Evolutionary conservation across 2,113 vertebrate genomes (phyloP).

Genomic region (Corythornis vintsioides): DNA sequence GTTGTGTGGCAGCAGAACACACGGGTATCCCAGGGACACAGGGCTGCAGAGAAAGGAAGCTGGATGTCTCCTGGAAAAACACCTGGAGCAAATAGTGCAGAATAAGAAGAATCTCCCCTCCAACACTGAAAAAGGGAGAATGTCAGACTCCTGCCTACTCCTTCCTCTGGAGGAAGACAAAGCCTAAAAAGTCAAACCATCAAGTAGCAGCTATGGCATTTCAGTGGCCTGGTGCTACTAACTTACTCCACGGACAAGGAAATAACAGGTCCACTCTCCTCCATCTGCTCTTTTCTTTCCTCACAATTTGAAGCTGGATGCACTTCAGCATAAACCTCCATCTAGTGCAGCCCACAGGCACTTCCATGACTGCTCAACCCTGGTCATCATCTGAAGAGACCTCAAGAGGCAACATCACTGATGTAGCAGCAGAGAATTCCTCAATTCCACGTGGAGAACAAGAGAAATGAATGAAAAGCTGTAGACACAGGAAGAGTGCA

Average conservation of each 20-base stretch:
- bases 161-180: neutral
- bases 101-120: neutral
- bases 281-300: neutral
- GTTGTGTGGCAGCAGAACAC: neutral
- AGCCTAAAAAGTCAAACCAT: neutral
- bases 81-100: neutral
- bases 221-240: neutral
- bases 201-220: neutral
- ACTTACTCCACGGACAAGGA: neutral
- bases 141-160: neutral
- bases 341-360: fast-evolving
- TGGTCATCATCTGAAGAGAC: neutral
- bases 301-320: neutral
- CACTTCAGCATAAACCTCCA: neutral
- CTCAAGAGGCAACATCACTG: neutral
- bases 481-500: neutral
- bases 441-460: neutral
- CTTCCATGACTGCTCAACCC: neutral
- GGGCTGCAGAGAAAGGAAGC: neutral
- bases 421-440: neutral
- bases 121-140: neutral
- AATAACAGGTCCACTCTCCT: neutral
- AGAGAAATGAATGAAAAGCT: neutral
- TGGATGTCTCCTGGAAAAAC: neutral
- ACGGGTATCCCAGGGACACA: neutral